Evolutionary conservation across 23 tunicate species (phyloP), one percentile per base, ranked within the genome.

Genomic region (Styela plicata): DNA sequence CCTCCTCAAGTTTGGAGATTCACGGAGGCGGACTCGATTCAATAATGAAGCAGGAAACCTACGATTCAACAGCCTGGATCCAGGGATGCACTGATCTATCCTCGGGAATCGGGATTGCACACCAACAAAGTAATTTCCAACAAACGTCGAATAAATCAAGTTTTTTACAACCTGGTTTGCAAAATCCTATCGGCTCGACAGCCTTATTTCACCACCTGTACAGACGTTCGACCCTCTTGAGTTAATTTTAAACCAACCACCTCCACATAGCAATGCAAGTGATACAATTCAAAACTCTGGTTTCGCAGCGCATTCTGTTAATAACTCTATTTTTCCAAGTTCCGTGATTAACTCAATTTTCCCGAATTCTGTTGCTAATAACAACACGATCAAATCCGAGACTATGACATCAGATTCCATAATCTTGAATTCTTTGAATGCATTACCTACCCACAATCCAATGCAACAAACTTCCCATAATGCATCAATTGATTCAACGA

Each of bases 201-300:
- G 71, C 22, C 57, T 44, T 44, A 44, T 44, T 44, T 44, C 57
- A 44, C 57, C 57, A 13, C 57, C 57, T 5, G 7, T 13, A 13
- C 57, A 76, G 28, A 1, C 66, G 63, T 23, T 76, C 0, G 81
- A 76, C 66, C 65, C 81, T 36, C 65, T 76, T 24, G 81, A 76
- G 5, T 33, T 44, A 24, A 76, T 76, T 36, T 57, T 76, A 20
- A 67, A 67, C 24, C n/a, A 67, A 67, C 71, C 71, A n/a, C n/a
- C n/a, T n/a, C n/a, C n/a, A n/a, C n/a, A n/a, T 29, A 67, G 31
- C 1, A 67, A 13, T 62, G n/a, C n/a, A 62, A 62, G n/a, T 21
- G 22, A 62, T 62, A 23, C n/a, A 21, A 0, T 62, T 23, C n/a
- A 23, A 62, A 23, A 62, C n/a, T n/a, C n/a, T n/a, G n/a, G n/a